A percentile compares a stretch with the other conserved stretches of the same genome.
phyloP scores from a whole-genome alignment of 2,113 vertebrate species.

The Rhinogobius similis region DNA sequence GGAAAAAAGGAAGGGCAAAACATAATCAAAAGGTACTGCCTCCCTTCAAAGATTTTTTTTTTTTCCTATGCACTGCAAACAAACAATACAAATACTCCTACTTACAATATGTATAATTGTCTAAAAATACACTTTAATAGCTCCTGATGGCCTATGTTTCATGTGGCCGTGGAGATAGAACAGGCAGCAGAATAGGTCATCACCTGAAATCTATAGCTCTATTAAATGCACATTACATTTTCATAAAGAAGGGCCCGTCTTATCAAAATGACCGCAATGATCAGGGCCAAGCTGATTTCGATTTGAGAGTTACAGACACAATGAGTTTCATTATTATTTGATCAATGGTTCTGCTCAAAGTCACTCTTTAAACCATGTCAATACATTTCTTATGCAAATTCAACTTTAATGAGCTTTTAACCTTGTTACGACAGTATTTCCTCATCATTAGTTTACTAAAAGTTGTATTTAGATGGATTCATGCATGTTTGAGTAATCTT shows the following conservation, averaged over 20 bases:
- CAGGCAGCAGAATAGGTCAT: not conserved
- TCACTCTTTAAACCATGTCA: not conserved
- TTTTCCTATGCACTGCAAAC: not conserved
- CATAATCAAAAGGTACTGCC: not conserved
- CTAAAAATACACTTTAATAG: not conserved
- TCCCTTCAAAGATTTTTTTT: not conserved
- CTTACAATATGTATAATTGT: not conserved
- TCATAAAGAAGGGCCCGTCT: not conserved
- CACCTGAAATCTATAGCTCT: not conserved
- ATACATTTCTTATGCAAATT: not conserved
- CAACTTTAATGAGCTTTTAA: no score
- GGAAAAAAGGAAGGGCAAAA: not conserved
- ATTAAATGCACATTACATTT: constrained; percentile 6
- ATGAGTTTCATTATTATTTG: not conserved
- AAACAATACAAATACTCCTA: not conserved
- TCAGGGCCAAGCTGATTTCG: not conserved
- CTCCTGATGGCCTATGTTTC: not conserved
- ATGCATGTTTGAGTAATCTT: no score
- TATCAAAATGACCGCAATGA: constrained; percentile 3
- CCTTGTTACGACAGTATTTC: no score
- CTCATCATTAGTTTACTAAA: no score
- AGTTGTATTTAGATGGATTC: no score
- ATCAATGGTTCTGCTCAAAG: not conserved
- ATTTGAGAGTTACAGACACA: not conserved
- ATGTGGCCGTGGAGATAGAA: not conserved